These are phyloP conservation scores for Platycercus adscitus DNA, from an alignment of 2,113 vertebrate genomes.

Conservation along the genomic window DNA sequence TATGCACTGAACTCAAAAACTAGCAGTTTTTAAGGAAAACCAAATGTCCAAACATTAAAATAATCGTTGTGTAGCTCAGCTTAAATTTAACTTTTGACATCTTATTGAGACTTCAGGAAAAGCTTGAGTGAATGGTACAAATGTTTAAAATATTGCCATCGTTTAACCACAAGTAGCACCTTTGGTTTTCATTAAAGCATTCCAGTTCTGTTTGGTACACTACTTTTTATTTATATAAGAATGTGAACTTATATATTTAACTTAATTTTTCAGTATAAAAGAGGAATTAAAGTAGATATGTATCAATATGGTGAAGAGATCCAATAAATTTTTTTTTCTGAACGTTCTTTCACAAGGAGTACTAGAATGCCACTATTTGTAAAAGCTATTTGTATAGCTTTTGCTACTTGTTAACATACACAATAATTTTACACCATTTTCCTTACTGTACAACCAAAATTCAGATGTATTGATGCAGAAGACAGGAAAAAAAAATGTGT, in stretches of 20 bases:
- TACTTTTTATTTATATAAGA: not conserved
- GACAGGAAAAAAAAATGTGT: not conserved
- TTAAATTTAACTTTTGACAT: not conserved
- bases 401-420: not conserved
- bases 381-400: not conserved
- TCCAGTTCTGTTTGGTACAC: not conserved
- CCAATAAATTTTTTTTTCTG: not conserved
- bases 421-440: not conserved
- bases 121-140: not conserved
- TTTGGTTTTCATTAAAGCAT: not conserved
- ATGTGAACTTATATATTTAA: not conserved
- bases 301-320: not conserved
- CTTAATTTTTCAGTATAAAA: not conserved
- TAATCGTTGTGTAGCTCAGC: not conserved
- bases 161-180: not conserved
- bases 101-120: not conserved
- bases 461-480: not conserved
- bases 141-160: not conserved
- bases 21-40: not conserved
- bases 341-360: not conserved
- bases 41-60: not conserved
- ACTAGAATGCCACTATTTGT: not conserved
- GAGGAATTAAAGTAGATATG: not conserved
- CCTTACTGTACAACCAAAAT: not conserved
- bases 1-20: not conserved